These are phyloP conservation scores for Corythornis vintsioides DNA, from an alignment of 2,113 vertebrate species.

Conservation along the genomic window DNA sequence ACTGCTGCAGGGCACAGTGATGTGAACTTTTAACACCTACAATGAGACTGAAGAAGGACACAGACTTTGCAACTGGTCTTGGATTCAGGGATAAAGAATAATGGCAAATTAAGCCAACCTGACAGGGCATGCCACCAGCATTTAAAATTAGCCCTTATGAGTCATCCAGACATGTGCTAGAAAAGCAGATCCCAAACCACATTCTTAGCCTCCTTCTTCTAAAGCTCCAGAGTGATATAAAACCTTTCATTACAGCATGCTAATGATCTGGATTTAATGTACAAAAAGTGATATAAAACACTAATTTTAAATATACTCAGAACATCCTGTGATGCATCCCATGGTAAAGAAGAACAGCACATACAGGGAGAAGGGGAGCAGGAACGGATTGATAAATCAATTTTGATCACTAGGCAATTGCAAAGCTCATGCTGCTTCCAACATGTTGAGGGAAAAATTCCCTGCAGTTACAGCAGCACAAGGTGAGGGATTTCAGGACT, in stretches of 20 bases:
- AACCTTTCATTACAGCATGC: neutral
- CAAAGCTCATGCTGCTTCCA: neutral
- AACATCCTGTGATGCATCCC: neutral
- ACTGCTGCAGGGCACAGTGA: neutral
- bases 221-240: neutral
- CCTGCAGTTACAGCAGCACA: neutral
- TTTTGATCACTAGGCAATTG: neutral
- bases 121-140: neutral
- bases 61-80: neutral
- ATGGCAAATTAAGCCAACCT: neutral
- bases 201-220: neutral
- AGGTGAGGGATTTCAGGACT: neutral
- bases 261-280: neutral
- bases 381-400: neutral
- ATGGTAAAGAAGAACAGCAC: neutral
- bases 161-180: neutral
- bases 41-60: neutral
- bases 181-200: neutral
- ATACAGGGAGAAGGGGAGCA: neutral
- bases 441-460: neutral
- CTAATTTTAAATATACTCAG: neutral
- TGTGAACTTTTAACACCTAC: neutral
- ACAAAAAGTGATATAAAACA: neutral
- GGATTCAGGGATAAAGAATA: neutral
- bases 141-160: conserved; percentile 24